These are phyloP conservation scores for Urocyon cinereoargenteus DNA, from an alignment of 2,797 vertebrate genomes.

Conservation along the genomic window DNA sequence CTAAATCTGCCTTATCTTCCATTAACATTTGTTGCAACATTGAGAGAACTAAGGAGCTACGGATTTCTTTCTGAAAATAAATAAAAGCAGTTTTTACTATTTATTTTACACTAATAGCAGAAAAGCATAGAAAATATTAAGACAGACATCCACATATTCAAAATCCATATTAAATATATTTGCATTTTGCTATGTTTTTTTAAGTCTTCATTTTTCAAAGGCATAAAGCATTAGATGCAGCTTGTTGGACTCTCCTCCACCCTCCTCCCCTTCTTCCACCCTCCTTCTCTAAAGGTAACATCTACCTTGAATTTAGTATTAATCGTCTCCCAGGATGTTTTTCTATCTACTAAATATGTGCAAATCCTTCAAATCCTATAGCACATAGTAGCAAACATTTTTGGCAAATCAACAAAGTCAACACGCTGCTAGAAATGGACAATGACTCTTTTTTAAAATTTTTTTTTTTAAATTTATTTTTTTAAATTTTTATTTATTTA, in stretches of 20 bases:
- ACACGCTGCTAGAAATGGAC: background rate
- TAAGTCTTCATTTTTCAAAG: conserved; percentile 27
- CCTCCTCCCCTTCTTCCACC: background rate
- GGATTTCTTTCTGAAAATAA: conserved; percentile 96
- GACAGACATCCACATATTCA: background rate
- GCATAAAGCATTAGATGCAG: background rate
- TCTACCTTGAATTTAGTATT: background rate
- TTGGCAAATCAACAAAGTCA: background rate
- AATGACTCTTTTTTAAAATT: background rate
- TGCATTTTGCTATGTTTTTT: background rate
- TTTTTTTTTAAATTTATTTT: too few species aligned
- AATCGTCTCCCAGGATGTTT: background rate
- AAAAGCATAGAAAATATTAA: background rate
- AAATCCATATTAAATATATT: background rate
- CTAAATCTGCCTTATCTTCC: conserved; percentile 99
- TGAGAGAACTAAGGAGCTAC: conserved; percentile 97
- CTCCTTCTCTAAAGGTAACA: background rate
- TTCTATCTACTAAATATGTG: background rate
- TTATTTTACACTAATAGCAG: conserved; percentile 21
- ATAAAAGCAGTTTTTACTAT: conserved; percentile 56
- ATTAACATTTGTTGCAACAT: conserved; percentile 99
- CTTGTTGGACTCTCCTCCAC: background rate
- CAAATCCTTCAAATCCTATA: background rate
- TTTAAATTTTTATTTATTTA: too few species aligned
- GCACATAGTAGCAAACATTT: background rate